Base-by-base conservation (phyloP, 64 coral and sea anemone genomes). In the Actinia tenebrosa region DNA sequence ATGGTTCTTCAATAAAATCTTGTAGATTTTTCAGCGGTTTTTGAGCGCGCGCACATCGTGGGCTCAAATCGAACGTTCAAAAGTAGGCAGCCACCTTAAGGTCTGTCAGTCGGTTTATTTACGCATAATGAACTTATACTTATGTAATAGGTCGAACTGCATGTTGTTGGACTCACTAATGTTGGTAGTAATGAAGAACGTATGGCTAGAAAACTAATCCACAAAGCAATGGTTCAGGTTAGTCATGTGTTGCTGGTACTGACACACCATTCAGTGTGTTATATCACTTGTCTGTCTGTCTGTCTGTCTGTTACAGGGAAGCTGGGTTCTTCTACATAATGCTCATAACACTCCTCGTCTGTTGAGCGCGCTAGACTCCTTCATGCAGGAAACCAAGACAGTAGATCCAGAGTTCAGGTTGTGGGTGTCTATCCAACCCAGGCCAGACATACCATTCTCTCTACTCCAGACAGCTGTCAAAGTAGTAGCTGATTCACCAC, bases 201-300 rank as follows among this genome's bases (percentile, higher is more conserved):
- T n/a, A 83, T 78, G 17, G 96, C 88, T 11, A 89, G 96, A 54
- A 94, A 94, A 69, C 82, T 88, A 56, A 90, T 98, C 60, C 96
- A 98, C 56, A 98, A 92, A 88, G 93, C 96, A 5, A 95, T 98
- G 93, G 45, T 88, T 69, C 93, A 98, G 93, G 96, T 98, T 78
- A 22, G 59, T 52, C 43, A n/a, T 42, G 10, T 75, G 1, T 75
- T 75, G 71, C 71, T 75, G 71, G 2, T 75, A 26, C n/a, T n/a
- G 30, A 1, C 30, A 22, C 71, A 26, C 13, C 19, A n/a, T 75
- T 22, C 8, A n/a, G 71, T n/a, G 6, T n/a, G 22, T 75, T 20
- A 10, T 75, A 10, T 75, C 0, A n/a, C 10, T 3, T 75, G 6
- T 75, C 71, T 50, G 18, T 56, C 13, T 53, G 80, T 18, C 0